Percentiles rank a stretch among this genome's conserved stretches.
phyloP scores from a whole-genome alignment of 2,888 invertebrate genomes.

The Mesorhabditis sp. region DNA sequence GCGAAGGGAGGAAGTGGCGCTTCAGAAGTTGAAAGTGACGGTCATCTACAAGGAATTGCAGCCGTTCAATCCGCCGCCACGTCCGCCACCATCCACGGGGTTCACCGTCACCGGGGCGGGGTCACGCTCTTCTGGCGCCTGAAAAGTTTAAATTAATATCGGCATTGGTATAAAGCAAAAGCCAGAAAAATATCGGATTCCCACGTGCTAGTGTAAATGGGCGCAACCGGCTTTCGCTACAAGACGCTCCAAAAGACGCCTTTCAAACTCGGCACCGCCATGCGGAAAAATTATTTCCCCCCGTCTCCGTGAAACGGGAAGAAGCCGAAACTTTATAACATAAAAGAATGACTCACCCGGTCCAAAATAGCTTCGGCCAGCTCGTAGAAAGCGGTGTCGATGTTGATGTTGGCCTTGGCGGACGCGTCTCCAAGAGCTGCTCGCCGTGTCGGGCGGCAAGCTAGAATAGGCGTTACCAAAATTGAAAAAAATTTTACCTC shows the following conservation, averaged over 20 bases:
- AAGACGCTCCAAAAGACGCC: too few relatives aligned
- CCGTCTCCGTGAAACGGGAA: background rate
- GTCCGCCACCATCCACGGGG: background rate
- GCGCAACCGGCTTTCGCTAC: too few relatives aligned
- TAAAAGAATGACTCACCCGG: conserved; percentile 32
- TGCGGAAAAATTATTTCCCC: too few relatives aligned
- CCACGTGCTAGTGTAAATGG: too few relatives aligned
- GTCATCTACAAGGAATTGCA: background rate
- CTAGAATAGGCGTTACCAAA: conserved; percentile 2
- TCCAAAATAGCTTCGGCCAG: conserved; percentile 71
- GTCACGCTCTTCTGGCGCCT: background rate
- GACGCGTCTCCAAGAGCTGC: conserved; percentile 98
- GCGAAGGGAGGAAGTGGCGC: too few relatives aligned
- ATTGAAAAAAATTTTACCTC: conserved; percentile 12
- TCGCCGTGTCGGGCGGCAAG: conserved; percentile 78
- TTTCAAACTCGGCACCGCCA: too few relatives aligned
- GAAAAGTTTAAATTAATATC: background rate
- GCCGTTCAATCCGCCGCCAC: background rate
- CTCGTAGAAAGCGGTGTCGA: conserved; percentile 94
- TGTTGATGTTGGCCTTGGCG: conserved; percentile 93
- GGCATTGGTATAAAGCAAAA: background rate
- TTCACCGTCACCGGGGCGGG: background rate
- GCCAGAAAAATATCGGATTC: background rate
- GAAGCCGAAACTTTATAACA: background rate
- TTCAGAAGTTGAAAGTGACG: too few relatives aligned